A percentile compares a stretch with the other conserved stretches of the same genome.
Conservation (phyloP, 2,113 vertebrate species). For the Mastomys coucha region DNA sequence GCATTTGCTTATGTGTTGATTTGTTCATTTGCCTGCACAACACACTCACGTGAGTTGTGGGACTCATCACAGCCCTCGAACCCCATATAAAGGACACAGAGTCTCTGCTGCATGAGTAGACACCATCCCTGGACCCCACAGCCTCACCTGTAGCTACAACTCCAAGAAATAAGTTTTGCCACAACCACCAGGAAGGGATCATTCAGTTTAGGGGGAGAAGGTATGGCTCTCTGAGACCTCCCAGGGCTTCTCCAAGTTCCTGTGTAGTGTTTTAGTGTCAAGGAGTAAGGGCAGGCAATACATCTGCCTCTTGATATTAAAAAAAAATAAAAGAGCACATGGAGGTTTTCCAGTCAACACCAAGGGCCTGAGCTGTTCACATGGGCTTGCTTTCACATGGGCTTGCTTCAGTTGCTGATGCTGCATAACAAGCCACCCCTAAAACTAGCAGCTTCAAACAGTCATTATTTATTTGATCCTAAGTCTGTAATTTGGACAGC, state of each 20-base stretch:
- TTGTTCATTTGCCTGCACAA: neutral
- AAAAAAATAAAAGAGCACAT: neutral
- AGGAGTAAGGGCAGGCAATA: neutral
- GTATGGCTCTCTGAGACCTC: fast-evolving
- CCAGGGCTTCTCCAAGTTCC: neutral
- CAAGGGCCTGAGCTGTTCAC: neutral
- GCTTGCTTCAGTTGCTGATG: neutral
- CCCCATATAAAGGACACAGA: neutral
- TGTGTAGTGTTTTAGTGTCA: neutral
- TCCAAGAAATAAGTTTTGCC: neutral
- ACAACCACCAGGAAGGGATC: neutral
- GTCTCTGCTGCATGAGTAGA: neutral
- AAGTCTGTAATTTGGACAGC: neutral
- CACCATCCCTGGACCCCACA: neutral
- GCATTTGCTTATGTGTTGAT: neutral
- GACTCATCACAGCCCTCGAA: neutral
- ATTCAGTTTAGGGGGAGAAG: neutral
- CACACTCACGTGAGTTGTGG: neutral
- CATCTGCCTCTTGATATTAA: neutral
- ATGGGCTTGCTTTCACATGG: neutral
- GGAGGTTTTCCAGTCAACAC: neutral
- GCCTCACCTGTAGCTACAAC: neutral
- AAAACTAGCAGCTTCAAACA: neutral
- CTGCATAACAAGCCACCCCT: neutral
- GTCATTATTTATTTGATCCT: neutral